Evolutionary conservation across 2,113 vertebrate species (phyloP), one percentile per base, ranked within the genome.

Genomic region (Platichthys stellatus): DNA sequence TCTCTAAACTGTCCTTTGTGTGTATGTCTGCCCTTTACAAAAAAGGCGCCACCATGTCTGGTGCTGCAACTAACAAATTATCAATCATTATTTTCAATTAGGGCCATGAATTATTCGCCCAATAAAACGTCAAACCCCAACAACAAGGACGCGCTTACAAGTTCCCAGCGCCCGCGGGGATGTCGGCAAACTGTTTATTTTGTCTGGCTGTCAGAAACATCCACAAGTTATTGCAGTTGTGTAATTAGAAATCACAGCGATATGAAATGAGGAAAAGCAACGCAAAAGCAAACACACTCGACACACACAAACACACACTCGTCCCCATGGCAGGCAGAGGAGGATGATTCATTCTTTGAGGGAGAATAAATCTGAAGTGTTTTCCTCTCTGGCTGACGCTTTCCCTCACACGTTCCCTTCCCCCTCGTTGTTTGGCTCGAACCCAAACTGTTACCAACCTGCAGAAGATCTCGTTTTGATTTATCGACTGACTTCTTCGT

Each of bases 181-280:
- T 40, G 64, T 78, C 67, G 72, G 59, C 59, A 3, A 18, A 23
- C 8, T 58, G 61, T 81, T 84, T 68, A 54, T 82, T 79, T 79
- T 74, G 64, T 74, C 64, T 71, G 78, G 31, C 43, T 69, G 62
- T 63, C 63, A 69, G 43, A 65, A 31, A 31, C 40, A 40, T 14
- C n/a, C n/a, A 35, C 51, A 38, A 62, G 13, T 23, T 57, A 81
- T 5, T 31, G 61, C 10, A 28, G 23, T 13, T 21, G 23, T 47
- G 23, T 57, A 43, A 63, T 49, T 74, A 61, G 47, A 64, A 74
- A 67, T 59, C 15, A 53, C 24, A 60, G 67, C 21, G 31, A 67
- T 28, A 26, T 15, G 35, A 60, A 63, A 64, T 47, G 3, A 47
- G n/a, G 35, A 14, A 40, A 20, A 23, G 38, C 12, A 63, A 23